A percentile compares a stretch with the other conserved stretches of the same genome.
Conservation (phyloP, 2,113 vertebrate species). For the Cygnus buccinator region DNA sequence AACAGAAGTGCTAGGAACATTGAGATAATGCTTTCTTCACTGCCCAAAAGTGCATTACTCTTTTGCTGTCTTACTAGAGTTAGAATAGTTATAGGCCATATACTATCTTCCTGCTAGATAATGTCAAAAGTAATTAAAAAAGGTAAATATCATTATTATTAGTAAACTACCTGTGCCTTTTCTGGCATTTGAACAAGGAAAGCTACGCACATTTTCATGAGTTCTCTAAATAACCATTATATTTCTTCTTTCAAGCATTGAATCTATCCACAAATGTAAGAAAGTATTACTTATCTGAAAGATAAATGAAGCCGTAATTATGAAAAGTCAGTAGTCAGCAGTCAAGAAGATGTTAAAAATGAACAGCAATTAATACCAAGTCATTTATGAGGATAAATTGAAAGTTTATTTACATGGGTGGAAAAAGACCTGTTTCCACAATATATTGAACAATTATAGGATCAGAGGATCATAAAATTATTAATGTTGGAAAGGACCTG, state of each 20-base stretch:
- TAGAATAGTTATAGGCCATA: not conserved
- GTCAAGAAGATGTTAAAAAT: not conserved
- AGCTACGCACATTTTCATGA: not conserved
- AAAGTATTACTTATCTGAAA: not conserved
- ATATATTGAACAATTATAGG: not conserved
- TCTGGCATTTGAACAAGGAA: not conserved
- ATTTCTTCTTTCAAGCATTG: not conserved
- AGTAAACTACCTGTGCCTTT: not conserved
- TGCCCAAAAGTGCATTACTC: not conserved
- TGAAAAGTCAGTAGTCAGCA: not conserved
- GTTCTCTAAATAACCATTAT: not conserved
- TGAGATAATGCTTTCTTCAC: not conserved
- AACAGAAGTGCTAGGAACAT: not conserved
- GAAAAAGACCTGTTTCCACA: not conserved
- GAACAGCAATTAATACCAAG: not conserved
- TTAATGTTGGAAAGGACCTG: not conserved
- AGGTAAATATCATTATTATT: not conserved
- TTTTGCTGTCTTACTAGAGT: not conserved
- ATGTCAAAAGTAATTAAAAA: not conserved
- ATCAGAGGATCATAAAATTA: not conserved
- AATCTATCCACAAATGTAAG: slow-evolving; percentile 7
- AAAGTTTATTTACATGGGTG: not conserved
- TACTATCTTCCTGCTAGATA: not conserved
- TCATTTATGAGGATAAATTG: not conserved
- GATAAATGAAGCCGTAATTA: not conserved